Percentiles rank a stretch among this genome's conserved stretches.
phyloP scores from a whole-genome alignment of 2,888 invertebrate genomes.

The Xanthostigma xanthostigma region DNA sequence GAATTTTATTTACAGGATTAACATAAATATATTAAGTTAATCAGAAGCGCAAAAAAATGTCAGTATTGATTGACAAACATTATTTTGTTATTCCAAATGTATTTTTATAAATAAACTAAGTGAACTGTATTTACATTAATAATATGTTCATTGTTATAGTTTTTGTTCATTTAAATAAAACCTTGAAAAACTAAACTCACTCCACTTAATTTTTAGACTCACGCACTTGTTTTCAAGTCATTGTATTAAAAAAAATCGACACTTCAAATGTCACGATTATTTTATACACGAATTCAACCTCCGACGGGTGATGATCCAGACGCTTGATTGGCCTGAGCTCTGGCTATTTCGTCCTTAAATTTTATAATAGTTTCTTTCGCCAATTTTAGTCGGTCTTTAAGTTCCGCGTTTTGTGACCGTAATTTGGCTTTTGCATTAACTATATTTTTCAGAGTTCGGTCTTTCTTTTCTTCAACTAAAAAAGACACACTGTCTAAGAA shows the following conservation, averaged over 20 bases:
- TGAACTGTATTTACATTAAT: no score
- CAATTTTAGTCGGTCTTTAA: conserved; percentile 70
- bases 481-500: conserved; percentile 15
- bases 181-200: neutral
- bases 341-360: conserved; percentile 62
- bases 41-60: no score
- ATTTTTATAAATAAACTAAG: no score
- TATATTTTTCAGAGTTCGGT: conserved; percentile 62
- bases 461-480: conserved; percentile 82
- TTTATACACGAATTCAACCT: no score
- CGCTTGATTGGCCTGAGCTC: conserved; percentile 24
- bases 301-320: no score
- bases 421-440: conserved; percentile 68
- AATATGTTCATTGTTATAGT: no score
- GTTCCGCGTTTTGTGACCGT: conserved; percentile 61
- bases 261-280: no score
- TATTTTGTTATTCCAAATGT: no score
- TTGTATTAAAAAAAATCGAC: neutral
- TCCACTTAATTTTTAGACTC: neutral
- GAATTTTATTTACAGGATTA: no score
- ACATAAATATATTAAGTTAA: no score
- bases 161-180: no score
- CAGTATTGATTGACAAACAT: no score
- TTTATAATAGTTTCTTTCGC: conserved; percentile 75
- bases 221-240: conserved; percentile 8